Base-by-base conservation (phyloP, 2,113 vertebrate species). In the Zosterops japonicus region DNA sequence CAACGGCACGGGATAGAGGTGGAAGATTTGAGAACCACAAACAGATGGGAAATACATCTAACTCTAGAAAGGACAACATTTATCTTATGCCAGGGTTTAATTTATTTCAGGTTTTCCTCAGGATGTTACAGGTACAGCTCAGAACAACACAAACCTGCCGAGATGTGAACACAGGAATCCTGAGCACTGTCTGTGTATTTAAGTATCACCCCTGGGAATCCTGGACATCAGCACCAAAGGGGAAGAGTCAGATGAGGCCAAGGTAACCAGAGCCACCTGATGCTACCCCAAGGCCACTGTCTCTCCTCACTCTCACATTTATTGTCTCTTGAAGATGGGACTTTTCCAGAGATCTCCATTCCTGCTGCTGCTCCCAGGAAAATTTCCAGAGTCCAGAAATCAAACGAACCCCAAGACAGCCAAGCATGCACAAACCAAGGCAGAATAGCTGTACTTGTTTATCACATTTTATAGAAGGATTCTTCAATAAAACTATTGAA, bases 11-110 rank as follows among this genome's bases (percentile, higher is more conserved):
- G 82, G 70, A 92, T 25, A 41, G 14, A 9, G 19, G 36, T 42
- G 72, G 89, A 90, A 81, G 91, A 80, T 27, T 82, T 6, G 44
- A 81, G 94, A 96, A 89, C 55, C 64, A 47, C 50, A 85, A 94
- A 87, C 93, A 96, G 89, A 95, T 93, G 92, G 90, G 14, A 88
- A 87, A 83, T 29, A 52, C 5, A 64, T 27, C 93, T 44, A 70
- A 36, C 23, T 35, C 69, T 46, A n/a, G 35, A 93, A 91, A 83
- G 75, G 56, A 41, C 50, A 94, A 42, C 44, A 41, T 84, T 90
- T 77, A 47, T 95, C 84, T 83, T 65, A 23, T 29, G 74, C 14
- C 63, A 89, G 52, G 55, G 63, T 78, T 94, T 83, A 22, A 68
- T 46, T 83, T 72, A 72, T 65, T 86, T 81, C 81, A 74, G 42